Evolutionary conservation across 2,888 invertebrate species (phyloP), one percentile per base, ranked within the genome.

Genomic region (Chrysodeixis includens): DNA sequence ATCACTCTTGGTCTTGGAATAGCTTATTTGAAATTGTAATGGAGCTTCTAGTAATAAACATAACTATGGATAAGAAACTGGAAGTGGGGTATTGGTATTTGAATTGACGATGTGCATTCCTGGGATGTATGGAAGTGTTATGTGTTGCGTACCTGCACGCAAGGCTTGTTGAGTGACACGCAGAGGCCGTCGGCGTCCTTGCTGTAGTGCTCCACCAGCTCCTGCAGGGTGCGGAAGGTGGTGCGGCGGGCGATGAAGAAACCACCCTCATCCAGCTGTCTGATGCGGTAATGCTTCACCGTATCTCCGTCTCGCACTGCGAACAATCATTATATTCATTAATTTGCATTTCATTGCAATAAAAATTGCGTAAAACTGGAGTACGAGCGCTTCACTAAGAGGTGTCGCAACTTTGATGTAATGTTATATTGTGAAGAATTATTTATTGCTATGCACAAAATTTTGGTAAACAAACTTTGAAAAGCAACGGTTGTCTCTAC

Each of bases 161-260:
- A 99, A 60, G 99, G 98, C 92, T 98, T 98, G 94, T 97, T 97
- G 81, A 99, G 96, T 91, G 99, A 99, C 72, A 99, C 99, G 93
- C 99, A 99, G 62, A 99, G 96, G 16, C 99, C 99, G 92, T 99
- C 99, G 16, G 99, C 98, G 91, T 99, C 99, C 95, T 98, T 97
- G 94, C 98, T 98, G 95, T 99, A 99, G 92, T 99, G 99, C 85
- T 99, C 98, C 54, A 99, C 99, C 62, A 99, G 96, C 92, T 99
- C 99, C 92, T 99, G 98, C 58, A 99, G 96, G 14, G 99, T 99
- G 83, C 99, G 97, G 96, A 99, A 99, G 75, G 99, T 99, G 83
- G 99, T 99, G 90, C 99, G 96, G 84, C 99, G 96, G 66, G 99
- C 99, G 86, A 99, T 99, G 96, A 99, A 99, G 96, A 99, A 99